These are phyloP conservation scores for Monochamus alternatus DNA, from an alignment of 2,888 invertebrate genomes.

Conservation along the genomic window DNA sequence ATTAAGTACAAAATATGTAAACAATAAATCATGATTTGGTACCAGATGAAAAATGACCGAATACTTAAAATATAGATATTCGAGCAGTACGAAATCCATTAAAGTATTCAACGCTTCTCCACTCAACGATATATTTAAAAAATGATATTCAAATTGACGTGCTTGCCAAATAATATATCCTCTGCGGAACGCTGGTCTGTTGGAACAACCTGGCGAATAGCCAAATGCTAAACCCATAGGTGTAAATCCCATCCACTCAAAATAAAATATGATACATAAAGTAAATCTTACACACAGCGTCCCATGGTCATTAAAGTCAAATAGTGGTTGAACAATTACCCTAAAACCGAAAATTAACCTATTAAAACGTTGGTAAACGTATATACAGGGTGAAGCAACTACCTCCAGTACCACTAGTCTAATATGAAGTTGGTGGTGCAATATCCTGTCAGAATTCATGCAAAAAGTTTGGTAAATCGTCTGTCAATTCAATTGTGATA, in stretches of 20 bases:
- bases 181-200: background rate
- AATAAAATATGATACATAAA: background rate
- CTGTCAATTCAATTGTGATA: too few species aligned
- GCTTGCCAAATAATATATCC: constrained; percentile 9
- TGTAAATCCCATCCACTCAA: background rate
- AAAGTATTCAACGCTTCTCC: constrained; percentile 4
- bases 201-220: background rate
- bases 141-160: constrained; percentile 6
- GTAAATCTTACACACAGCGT: background rate
- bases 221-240: constrained; percentile 2
- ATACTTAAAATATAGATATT: background rate
- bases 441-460: too few species aligned
- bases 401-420: too few species aligned
- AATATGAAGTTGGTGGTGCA: too few species aligned
- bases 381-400: too few species aligned
- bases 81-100: constrained; percentile 1
- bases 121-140: constrained; percentile 10
- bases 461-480: too few species aligned
- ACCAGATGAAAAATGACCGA: background rate
- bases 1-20: too few species aligned
- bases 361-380: too few species aligned
- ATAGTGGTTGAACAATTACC: background rate
- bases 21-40: too few species aligned
- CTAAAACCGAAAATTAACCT: background rate
- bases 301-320: background rate